A percentile compares a stretch with the other conserved stretches of the same genome.
phyloP scores from a whole-genome alignment of 2,113 vertebrate genomes.

The Pseudolaguvia tuberculata region DNA sequence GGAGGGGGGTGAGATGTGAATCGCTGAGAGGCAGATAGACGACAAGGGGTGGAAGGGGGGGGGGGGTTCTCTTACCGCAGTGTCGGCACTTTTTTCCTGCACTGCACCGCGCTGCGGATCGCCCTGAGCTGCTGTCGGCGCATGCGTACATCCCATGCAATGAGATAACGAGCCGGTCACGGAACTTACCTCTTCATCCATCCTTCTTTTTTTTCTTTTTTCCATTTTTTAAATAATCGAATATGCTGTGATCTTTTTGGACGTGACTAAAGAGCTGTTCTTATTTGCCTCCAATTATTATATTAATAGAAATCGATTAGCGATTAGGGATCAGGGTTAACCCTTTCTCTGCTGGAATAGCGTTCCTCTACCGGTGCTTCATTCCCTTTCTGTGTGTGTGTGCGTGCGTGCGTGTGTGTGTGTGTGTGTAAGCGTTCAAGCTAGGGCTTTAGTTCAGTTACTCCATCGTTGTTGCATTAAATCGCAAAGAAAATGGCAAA shows the following conservation, averaged over 20 bases:
- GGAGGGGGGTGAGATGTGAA: conserved; percentile 2
- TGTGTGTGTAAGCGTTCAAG: not conserved
- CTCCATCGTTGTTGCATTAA: not conserved
- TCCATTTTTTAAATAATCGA: conserved; percentile 5
- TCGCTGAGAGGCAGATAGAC: conserved; percentile 50
- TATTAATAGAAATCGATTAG: not conserved
- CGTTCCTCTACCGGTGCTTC: not conserved
- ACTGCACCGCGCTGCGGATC: conserved; percentile 64
- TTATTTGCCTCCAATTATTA: not conserved
- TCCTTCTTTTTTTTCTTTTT: conserved; percentile 28
- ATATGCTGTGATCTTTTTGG: not conserved
- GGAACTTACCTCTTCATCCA: conserved; percentile 14
- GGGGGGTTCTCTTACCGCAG: conserved; percentile 67
- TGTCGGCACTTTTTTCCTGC: conserved; percentile 58
- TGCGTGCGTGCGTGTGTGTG: not conserved
- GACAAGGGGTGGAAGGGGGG: no score
- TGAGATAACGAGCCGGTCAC: conserved; percentile 17
- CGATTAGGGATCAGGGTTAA: not conserved
- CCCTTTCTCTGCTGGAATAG: not conserved
- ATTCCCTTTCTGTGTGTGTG: not conserved
- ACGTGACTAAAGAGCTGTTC: not conserved
- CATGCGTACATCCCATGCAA: conserved; percentile 44
- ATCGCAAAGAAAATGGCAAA: conserved; percentile 67
- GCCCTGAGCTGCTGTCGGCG: conserved; percentile 35
- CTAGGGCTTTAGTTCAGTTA: not conserved